phyloP scores from a whole-genome alignment of 2,113 vertebrate species.

The Actinemys pallida region DNA sequence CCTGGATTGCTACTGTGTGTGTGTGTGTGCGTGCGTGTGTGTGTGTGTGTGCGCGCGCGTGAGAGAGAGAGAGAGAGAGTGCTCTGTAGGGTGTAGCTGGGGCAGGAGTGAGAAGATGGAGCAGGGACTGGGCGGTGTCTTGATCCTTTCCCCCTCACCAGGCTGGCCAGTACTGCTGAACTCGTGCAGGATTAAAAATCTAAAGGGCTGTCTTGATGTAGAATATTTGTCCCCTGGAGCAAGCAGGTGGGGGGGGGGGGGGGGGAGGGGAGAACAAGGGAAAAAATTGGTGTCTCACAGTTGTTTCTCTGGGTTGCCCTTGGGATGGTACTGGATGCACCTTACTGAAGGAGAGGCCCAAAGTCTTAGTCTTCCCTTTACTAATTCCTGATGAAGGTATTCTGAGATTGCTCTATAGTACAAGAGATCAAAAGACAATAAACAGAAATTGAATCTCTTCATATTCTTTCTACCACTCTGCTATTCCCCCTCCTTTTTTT shows the following conservation, averaged over 20 bases:
- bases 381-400: constrained; percentile 31
- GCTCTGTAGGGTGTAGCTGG: not conserved
- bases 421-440: not conserved
- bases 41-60: rapidly evolving
- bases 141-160: rapidly evolving
- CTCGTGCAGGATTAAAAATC: not conserved
- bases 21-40: not conserved
- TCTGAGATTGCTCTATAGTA: not conserved
- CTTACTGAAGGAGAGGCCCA: not conserved
- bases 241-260: not conserved
- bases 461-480: not conserved
- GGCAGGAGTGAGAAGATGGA: not conserved
- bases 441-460: not conserved
- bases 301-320: not conserved
- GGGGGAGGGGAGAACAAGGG: not conserved
- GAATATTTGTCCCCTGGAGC: not conserved
- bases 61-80: not conserved
- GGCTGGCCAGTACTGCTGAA: not conserved
- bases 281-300: not conserved
- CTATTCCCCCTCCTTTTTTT: not conserved
- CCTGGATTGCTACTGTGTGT: not conserved
- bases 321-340: not conserved
- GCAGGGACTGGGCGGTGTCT: not conserved
- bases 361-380: constrained; percentile 19
- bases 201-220: not conserved